phyloP scores from a whole-genome alignment of 2,888 invertebrate genomes.

The Lasioglossum villosulum region DNA sequence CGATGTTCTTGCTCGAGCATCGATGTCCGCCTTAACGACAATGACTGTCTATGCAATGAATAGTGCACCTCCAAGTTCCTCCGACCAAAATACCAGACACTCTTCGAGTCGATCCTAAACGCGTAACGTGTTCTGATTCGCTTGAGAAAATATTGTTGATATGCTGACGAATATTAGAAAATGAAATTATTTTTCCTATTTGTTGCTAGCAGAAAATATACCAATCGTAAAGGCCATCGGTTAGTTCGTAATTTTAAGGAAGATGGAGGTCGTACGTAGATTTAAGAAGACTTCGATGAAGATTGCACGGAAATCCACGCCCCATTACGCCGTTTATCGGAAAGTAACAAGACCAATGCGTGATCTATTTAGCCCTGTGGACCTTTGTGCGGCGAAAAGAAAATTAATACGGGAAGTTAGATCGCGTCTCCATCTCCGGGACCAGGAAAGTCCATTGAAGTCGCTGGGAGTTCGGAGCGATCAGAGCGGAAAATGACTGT shows the following conservation, averaged over 20 bases:
- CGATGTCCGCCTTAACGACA: constrained; percentile 49
- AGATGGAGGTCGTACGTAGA: too few species aligned
- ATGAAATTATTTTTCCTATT: neutral
- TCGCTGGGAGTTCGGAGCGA: neutral
- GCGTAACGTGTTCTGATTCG: neutral
- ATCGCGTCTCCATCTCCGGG: neutral
- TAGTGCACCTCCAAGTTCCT: constrained; percentile 19
- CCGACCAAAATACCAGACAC: constrained; percentile 2
- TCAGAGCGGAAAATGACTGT: neutral
- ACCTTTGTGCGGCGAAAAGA: neutral
- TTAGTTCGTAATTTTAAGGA: neutral
- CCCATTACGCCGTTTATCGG: neutral
- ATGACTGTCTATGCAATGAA: constrained; percentile 28
- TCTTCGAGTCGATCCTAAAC: neutral
- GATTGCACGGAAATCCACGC: neutral
- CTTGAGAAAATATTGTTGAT: neutral
- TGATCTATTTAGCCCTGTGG: neutral
- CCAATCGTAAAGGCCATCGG: neutral
- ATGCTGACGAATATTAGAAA: neutral
- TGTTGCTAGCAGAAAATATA: too few species aligned
- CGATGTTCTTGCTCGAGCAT: constrained; percentile 39
- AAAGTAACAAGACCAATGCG: neutral
- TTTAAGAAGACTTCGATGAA: neutral
- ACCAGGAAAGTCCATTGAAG: constrained; percentile 12
- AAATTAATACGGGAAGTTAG: neutral